Conservation (phyloP, 2,888 invertebrate species). For the Podotricha telesiphe region DNA sequence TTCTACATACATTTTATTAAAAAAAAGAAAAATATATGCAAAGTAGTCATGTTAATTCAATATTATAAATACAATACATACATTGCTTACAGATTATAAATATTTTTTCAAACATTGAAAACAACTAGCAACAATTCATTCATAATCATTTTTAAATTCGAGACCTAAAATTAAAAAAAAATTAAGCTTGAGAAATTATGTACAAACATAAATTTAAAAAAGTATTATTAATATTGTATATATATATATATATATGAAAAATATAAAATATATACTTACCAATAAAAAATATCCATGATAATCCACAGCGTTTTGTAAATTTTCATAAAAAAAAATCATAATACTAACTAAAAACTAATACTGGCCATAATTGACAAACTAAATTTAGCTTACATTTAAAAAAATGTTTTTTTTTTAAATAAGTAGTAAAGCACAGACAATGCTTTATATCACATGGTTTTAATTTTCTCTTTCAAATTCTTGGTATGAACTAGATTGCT, state of each 20-base stretch:
- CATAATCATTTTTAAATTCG: too few species aligned
- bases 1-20: too few species aligned
- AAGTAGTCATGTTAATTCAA: too few species aligned
- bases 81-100: too few species aligned
- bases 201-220: too few species aligned
- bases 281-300: slow-evolving; percentile 25
- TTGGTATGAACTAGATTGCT: neutral
- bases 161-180: too few species aligned
- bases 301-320: slow-evolving; percentile 5
- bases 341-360: slow-evolving; percentile 50
- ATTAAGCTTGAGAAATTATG: too few species aligned
- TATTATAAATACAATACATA: too few species aligned
- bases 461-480: neutral
- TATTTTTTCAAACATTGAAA: too few species aligned
- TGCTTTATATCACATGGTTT: slow-evolving; percentile 20
- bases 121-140: too few species aligned
- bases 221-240: neutral
- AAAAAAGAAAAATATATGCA: too few species aligned
- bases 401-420: neutral
- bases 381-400: slow-evolving; percentile 32
- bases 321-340: slow-evolving; percentile 36
- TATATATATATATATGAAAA: too few species aligned
- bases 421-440: neutral
- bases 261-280: slow-evolving; percentile 42
- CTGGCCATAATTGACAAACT: slow-evolving; percentile 55